A percentile compares a stretch with the other conserved stretches of the same genome.
Evolutionary conservation across 2,888 invertebrate genomes (phyloP).

Genomic region (Lypha dubia): DNA sequence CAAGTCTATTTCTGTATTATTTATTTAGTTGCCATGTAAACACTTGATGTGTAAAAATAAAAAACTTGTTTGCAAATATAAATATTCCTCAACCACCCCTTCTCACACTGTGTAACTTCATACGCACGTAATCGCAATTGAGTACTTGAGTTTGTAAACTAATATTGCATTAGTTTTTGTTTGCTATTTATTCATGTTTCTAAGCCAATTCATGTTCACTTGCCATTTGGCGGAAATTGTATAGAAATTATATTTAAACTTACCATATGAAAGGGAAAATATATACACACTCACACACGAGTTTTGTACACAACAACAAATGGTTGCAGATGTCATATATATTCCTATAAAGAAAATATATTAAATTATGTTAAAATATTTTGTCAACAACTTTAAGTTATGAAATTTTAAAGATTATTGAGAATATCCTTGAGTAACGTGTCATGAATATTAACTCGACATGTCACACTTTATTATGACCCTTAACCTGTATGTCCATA

Average conservation of each 20-base stretch:
- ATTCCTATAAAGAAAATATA: no score
- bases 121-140: constrained; percentile 22
- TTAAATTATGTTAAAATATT: no score
- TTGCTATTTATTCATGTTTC: background rate
- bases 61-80: constrained; percentile 12
- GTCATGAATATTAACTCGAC: no score
- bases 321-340: background rate
- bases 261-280: background rate
- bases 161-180: background rate
- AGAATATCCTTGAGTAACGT: no score
- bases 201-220: constrained; percentile 59
- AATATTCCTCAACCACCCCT: no score
- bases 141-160: background rate
- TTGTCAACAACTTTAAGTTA: no score
- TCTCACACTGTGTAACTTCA: constrained; percentile 10
- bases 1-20: background rate
- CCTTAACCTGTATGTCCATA: no score
- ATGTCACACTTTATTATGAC: no score
- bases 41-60: constrained; percentile 23
- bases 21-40: constrained; percentile 41
- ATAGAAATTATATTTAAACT: constrained; percentile 2
- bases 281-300: background rate
- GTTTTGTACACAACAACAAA: background rate
- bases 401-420: no score
- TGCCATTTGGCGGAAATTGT: constrained; percentile 48